A percentile compares a stretch with the other conserved stretches of the same genome.
phyloP scores from a whole-genome alignment of 2,888 invertebrate genomes.

The Xanthorhoe designata region DNA sequence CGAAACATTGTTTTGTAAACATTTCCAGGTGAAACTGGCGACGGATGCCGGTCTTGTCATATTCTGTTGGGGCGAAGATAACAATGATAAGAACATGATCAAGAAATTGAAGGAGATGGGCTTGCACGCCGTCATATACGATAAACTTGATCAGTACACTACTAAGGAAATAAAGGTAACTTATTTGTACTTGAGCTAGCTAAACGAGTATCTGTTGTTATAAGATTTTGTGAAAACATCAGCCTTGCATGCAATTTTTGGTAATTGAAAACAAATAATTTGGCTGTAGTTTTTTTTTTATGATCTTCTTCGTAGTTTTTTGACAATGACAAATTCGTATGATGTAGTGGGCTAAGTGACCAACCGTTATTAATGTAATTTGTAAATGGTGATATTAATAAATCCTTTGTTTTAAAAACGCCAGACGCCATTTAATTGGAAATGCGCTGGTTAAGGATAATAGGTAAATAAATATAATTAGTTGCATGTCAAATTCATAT shows the following conservation, averaged over 20 bases:
- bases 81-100: slow-evolving; percentile 94
- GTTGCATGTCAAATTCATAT: slow-evolving; percentile 5
- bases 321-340: too few relatives aligned
- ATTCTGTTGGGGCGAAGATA: slow-evolving; percentile 99
- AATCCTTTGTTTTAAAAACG: slow-evolving; percentile 16
- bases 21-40: slow-evolving; percentile 89
- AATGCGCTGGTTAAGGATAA: slow-evolving; percentile 22
- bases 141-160: slow-evolving; percentile 93
- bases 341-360: too few relatives aligned
- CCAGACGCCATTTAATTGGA: slow-evolving; percentile 28
- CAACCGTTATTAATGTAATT: neutral
- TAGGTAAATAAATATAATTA: slow-evolving; percentile 20
- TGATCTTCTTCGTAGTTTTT: too few relatives aligned
- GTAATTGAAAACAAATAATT: too few relatives aligned
- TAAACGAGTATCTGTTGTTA: too few relatives aligned
- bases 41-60: slow-evolving; percentile 93
- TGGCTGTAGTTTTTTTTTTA: too few relatives aligned
- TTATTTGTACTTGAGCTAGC: neutral
- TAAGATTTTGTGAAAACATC: too few relatives aligned
- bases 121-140: slow-evolving; percentile 98
- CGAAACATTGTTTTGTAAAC: slow-evolving; percentile 7
- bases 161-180: slow-evolving; percentile 88
- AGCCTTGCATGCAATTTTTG: too few relatives aligned
- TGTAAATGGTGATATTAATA: neutral
- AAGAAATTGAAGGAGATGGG: slow-evolving; percentile 94